Evolutionary conservation across 2,797 vertebrate genomes (phyloP).

Genomic region (Pogoniulus pusillus): DNA sequence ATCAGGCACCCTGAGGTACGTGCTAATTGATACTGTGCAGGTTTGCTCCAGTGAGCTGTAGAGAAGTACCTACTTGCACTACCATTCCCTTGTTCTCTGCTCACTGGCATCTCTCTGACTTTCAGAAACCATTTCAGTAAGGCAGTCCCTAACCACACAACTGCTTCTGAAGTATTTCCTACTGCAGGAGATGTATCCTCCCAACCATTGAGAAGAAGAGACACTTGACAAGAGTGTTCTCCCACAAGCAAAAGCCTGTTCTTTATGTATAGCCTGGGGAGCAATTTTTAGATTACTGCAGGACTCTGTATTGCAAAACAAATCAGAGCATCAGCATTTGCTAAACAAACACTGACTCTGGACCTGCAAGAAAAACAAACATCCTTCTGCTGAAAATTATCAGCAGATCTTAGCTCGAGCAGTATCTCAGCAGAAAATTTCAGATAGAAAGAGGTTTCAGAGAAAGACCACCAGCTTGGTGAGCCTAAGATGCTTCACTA

Average conservation of each 20-base stretch:
- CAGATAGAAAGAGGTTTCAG: background rate
- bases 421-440: background rate
- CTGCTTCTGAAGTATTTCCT: background rate
- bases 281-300: background rate
- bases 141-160: background rate
- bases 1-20: constrained; percentile 26
- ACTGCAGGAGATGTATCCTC: background rate
- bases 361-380: background rate
- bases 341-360: background rate
- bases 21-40: constrained; percentile 50
- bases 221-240: background rate
- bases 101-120: background rate
- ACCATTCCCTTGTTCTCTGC: background rate
- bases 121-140: background rate
- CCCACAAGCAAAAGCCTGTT: background rate
- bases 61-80: constrained; percentile 26
- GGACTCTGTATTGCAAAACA: background rate
- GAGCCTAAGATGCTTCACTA: background rate
- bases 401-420: background rate
- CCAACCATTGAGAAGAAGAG: background rate
- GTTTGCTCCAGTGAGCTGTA: constrained; percentile 37
- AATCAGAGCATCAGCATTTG: background rate
- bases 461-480: background rate
- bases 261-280: background rate
- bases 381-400: background rate